phyloP scores from a whole-genome alignment of 53 echinoderm and acorn worm genomes.

The Zoroaster sp. region DNA sequence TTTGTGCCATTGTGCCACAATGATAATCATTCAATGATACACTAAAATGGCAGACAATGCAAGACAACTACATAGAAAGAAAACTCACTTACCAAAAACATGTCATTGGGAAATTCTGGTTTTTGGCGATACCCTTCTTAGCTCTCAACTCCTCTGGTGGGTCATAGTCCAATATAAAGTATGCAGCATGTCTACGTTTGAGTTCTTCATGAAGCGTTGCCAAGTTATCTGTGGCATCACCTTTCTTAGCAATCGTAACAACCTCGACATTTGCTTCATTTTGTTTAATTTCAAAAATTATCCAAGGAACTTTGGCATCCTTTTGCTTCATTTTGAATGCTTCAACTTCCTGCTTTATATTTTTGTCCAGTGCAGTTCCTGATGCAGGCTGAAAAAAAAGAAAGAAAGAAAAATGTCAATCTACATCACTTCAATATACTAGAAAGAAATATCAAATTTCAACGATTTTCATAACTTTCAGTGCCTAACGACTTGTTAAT shows the following conservation, averaged over 20 bases:
- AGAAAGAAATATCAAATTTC: too few relatives aligned
- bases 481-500: too few relatives aligned
- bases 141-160: background rate
- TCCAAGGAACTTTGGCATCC: background rate
- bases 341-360: background rate
- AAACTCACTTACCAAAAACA: background rate
- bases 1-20: too few relatives aligned
- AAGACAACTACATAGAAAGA: too few relatives aligned
- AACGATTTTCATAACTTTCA: too few relatives aligned
- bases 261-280: background rate
- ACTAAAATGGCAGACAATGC: too few relatives aligned
- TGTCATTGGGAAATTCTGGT: background rate
- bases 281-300: background rate
- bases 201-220: background rate
- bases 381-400: background rate
- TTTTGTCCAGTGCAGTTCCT: background rate
- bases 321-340: background rate
- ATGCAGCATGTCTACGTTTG: background rate
- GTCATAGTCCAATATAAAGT: background rate
- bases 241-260: background rate
- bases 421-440: too few relatives aligned
- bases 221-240: background rate
- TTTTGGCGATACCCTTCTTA: background rate
- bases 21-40: too few relatives aligned
- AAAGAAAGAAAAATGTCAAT: background rate